Evolutionary conservation across 2,113 vertebrate species (phyloP).

Genomic region (Nibea albiflora): DNA sequence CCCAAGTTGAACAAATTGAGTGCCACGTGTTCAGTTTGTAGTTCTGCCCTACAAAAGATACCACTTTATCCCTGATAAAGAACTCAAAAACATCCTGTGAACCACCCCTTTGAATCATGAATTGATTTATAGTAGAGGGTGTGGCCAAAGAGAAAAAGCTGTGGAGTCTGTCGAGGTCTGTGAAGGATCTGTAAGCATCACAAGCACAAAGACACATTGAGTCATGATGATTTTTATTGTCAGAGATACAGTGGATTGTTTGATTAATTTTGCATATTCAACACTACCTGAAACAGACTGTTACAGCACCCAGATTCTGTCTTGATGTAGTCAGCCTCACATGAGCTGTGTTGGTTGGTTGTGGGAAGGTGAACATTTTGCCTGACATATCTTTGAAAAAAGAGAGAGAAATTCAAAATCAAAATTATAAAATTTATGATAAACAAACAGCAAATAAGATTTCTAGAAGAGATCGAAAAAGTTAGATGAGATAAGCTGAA

Average conservation of each 20-base stretch:
- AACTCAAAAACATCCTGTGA: accelerated
- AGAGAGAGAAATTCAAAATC: not conserved
- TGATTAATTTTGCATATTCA: not conserved
- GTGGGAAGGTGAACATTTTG: conserved; percentile 70
- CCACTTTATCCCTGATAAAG: accelerated
- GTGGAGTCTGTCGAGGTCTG: conserved; percentile 44
- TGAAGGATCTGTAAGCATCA: conserved; percentile 39
- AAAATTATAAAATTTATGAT: not conserved
- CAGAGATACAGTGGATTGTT: not conserved
- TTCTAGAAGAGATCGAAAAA: not conserved
- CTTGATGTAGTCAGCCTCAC: conserved; percentile 50
- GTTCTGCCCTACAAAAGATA: accelerated
- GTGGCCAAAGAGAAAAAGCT: conserved; percentile 59
- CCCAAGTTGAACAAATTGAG: conserved; percentile 66
- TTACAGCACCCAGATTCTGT: conserved; percentile 25
- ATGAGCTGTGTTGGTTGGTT: conserved; percentile 31
- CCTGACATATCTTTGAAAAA: conserved; percentile 53
- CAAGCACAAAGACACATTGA: not conserved
- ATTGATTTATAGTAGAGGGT: not conserved
- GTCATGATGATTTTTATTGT: not conserved
- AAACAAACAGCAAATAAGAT: not conserved
- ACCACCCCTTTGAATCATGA: conserved; percentile 22
- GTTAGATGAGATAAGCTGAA: not conserved
- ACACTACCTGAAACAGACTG: conserved; percentile 49
- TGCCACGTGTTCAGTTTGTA: conserved; percentile 60